phyloP scores from a whole-genome alignment of 2,113 vertebrate genomes.

The Colossoma macropomum region DNA sequence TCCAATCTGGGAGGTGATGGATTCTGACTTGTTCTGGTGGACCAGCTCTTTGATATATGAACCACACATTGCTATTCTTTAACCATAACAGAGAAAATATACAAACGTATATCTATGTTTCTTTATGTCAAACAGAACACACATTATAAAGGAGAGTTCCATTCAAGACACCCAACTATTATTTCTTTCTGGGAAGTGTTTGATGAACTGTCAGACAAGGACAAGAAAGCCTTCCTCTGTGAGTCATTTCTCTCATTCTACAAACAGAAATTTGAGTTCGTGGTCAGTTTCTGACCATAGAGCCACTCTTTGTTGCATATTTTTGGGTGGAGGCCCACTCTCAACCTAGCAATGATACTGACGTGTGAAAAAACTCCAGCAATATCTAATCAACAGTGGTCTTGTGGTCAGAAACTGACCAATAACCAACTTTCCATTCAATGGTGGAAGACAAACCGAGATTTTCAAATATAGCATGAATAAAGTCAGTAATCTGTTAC shows the following conservation, averaged over 20 bases:
- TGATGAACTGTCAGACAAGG: slow-evolving; percentile 71
- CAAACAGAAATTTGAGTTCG: not conserved
- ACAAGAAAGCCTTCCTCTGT: slow-evolving; percentile 85
- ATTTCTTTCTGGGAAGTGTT: slow-evolving; percentile 85
- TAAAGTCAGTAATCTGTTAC: not conserved
- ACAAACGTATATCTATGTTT: not conserved
- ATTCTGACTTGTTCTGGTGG: not conserved
- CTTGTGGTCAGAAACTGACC: no score
- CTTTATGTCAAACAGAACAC: slow-evolving; percentile 74
- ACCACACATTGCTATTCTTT: not conserved
- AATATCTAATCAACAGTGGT: no score
- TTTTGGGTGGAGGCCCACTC: no score
- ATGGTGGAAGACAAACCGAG: no score
- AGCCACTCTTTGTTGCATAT: no score
- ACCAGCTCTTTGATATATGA: not conserved
- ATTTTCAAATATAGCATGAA: no score
- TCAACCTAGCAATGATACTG: no score
- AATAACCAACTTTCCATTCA: no score
- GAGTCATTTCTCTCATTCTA: slow-evolving; percentile 58
- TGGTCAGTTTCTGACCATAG: not conserved
- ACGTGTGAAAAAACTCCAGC: no score
- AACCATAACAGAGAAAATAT: not conserved
- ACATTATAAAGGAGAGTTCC: slow-evolving; percentile 71
- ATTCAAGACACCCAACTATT: slow-evolving; percentile 74
- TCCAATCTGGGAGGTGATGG: no score